Percentiles rank a stretch among this genome's conserved stretches.
Evolutionary conservation across 2,113 vertebrate genomes (phyloP).

Genomic region (Equus przewalskii): DNA sequence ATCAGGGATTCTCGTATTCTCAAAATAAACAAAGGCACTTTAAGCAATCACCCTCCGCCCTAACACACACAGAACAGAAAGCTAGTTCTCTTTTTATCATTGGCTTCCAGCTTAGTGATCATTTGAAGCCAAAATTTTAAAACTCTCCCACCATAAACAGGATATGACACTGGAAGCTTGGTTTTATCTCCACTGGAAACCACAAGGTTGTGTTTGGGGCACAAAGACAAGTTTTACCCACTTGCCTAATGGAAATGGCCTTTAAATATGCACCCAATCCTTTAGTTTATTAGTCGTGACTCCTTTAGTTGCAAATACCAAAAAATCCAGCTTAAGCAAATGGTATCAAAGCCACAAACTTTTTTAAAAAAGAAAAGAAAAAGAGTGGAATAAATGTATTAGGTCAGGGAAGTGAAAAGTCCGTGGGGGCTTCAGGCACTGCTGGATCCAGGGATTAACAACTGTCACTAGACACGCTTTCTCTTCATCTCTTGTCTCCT

Average conservation of each 20-base stretch:
- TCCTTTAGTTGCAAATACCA: background rate
- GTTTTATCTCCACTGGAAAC: background rate
- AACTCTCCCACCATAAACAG: background rate
- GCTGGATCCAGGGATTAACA: background rate
- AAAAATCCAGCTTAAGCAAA: background rate
- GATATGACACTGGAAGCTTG: background rate
- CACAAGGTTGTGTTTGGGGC: background rate
- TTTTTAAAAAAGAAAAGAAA: too few relatives aligned
- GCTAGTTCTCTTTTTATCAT: background rate
- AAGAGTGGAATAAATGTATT: too few relatives aligned
- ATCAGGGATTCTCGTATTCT: background rate
- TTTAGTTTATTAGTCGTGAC: rapidly evolving
- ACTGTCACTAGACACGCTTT: rapidly evolving
- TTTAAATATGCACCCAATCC: background rate
- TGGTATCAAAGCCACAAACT: background rate
- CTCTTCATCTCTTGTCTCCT: background rate
- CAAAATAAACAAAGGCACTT: background rate
- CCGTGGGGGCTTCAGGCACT: background rate
- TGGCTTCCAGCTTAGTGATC: background rate
- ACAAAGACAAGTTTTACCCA: rapidly evolving
- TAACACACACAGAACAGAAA: background rate
- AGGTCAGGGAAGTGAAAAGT: background rate
- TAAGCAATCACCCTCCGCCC: background rate
- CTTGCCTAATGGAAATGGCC: background rate
- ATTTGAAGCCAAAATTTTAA: background rate